Evolutionary conservation across 2,888 invertebrate species (phyloP).

Genomic region (Orthonevra nobilis): DNA sequence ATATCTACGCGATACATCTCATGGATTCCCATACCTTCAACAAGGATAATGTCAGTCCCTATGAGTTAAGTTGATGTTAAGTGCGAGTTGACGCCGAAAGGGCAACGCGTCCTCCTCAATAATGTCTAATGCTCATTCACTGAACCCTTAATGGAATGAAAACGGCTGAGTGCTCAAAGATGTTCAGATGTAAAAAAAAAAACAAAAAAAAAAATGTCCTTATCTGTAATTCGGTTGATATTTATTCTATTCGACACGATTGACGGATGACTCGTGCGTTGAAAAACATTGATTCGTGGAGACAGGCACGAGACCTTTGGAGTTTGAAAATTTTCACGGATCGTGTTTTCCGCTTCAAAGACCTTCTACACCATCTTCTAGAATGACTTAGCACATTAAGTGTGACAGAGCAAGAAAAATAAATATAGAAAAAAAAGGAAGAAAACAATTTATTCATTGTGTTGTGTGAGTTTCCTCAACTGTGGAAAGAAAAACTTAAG

Average conservation of each 20-base stretch:
- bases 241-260: slow-evolving; percentile 27
- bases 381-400: slow-evolving; percentile 10
- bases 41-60: slow-evolving; percentile 18
- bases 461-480: slow-evolving; percentile 17
- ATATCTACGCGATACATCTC: neutral
- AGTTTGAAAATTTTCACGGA: slow-evolving; percentile 1
- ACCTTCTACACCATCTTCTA: neutral
- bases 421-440: neutral
- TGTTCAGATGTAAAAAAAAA: slow-evolving; percentile 41
- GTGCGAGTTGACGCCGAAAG: slow-evolving; percentile 19
- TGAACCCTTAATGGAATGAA: slow-evolving; percentile 39
- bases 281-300: slow-evolving; percentile 2
- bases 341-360: neutral
- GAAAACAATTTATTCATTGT: slow-evolving; percentile 45
- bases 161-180: slow-evolving; percentile 29
- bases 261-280: slow-evolving; percentile 34
- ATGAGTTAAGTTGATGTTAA: slow-evolving; percentile 29
- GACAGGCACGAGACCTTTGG: too few relatives aligned
- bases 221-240: slow-evolving; percentile 22
- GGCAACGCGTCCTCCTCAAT: slow-evolving; percentile 9
- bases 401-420: neutral
- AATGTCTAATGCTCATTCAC: slow-evolving; percentile 29
- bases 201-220: slow-evolving; percentile 10
- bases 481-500: slow-evolving; percentile 16
- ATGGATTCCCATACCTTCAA: slow-evolving; percentile 26